phyloP scores from a whole-genome alignment of 2,113 vertebrate species.

The Sinocyclocheilus maitianheensis region DNA sequence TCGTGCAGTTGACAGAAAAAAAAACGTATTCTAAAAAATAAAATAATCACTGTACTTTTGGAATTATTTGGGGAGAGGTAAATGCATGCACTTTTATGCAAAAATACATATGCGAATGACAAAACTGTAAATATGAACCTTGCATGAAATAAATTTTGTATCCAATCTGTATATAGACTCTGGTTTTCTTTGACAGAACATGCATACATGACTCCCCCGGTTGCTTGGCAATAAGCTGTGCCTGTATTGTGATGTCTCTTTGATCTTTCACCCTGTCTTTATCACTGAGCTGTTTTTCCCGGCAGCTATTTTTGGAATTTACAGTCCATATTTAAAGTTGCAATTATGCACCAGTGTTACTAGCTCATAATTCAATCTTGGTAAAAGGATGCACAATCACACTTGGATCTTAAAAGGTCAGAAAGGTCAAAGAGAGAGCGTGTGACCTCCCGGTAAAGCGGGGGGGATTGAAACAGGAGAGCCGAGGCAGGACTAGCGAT shows the following conservation, averaged over 20 bases:
- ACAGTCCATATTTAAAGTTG: neutral
- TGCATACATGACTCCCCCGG: slow-evolving; percentile 67
- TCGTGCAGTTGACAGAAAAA: slow-evolving; percentile 73
- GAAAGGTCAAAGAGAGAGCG: slow-evolving; percentile 53
- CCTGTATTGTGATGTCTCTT: slow-evolving; percentile 49
- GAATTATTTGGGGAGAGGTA: slow-evolving; percentile 84
- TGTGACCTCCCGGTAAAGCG: slow-evolving; percentile 22
- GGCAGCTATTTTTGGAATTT: neutral
- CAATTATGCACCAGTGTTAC: slow-evolving; percentile 8
- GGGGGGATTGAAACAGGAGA: slow-evolving; percentile 27
- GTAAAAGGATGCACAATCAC: neutral
- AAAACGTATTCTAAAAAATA: neutral
- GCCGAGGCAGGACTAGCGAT: slow-evolving; percentile 27
- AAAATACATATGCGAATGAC: slow-evolving; percentile 76
- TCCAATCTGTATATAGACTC: slow-evolving; percentile 76
- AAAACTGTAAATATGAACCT: slow-evolving; percentile 81
- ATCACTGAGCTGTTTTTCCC: neutral
- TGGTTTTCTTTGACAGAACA: slow-evolving; percentile 76
- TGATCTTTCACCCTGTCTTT: slow-evolving; percentile 54
- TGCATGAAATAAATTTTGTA: slow-evolving; percentile 99
- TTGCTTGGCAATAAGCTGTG: slow-evolving; percentile 56
- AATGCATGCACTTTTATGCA: slow-evolving; percentile 99
- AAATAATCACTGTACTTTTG: slow-evolving; percentile 78
- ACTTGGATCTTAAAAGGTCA: slow-evolving; percentile 22
- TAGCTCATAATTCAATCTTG: neutral